Percentiles rank a stretch among this genome's conserved stretches.
These are phyloP conservation scores for Clanis bilineata DNA, from an alignment of 2,888 invertebrate genomes.

Conservation along the genomic window DNA sequence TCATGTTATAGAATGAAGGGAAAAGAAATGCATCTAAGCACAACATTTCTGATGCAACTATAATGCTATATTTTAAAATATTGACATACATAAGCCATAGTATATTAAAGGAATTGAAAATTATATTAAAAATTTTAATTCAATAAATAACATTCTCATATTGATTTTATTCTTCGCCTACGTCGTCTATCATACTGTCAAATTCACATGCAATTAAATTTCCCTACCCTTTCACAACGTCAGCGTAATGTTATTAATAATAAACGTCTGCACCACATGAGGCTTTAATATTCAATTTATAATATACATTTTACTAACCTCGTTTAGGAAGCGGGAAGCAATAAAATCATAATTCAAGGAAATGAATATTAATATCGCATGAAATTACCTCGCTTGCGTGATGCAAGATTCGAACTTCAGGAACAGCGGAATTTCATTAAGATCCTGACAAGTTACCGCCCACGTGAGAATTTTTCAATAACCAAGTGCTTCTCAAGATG, in stretches of 20 bases:
- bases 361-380: slow-evolving; percentile 22
- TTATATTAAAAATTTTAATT: no score
- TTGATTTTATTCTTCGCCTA: no score
- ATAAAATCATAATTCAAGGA: slow-evolving; percentile 15
- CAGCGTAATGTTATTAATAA: background rate
- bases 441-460: slow-evolving; percentile 20
- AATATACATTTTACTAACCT: background rate
- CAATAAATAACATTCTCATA: no score
- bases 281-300: background rate
- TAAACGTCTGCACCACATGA: background rate
- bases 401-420: slow-evolving; percentile 21
- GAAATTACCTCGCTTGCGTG: slow-evolving; percentile 25
- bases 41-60: no score
- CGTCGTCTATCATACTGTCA: no score
- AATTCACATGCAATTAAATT: no score
- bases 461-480: slow-evolving; percentile 44
- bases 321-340: background rate
- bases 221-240: no score
- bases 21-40: no score
- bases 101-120: no score
- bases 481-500: background rate
- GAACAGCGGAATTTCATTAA: slow-evolving; percentile 36
- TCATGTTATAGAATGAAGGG: no score
- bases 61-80: no score
- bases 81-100: no score